Evolutionary conservation across 2,113 vertebrate genomes (phyloP).

Genomic region (Osmerus eperlanus): DNA sequence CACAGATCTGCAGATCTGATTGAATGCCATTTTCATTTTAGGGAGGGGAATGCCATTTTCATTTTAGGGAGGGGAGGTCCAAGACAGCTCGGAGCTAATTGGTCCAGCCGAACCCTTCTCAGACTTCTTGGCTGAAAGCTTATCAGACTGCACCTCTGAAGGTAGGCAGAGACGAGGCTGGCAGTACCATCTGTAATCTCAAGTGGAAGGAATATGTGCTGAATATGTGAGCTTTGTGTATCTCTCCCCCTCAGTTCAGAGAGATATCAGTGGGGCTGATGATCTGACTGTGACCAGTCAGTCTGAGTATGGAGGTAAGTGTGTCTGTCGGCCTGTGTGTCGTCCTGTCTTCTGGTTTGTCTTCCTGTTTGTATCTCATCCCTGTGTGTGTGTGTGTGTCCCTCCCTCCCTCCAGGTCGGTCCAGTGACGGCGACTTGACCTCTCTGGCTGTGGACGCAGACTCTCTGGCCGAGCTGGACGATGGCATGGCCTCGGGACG

Average conservation of each 20-base stretch:
- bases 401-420: slow-evolving; percentile 69
- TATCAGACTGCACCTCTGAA: slow-evolving; percentile 90
- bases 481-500: slow-evolving; percentile 98
- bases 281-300: slow-evolving; percentile 78
- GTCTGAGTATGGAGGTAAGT: slow-evolving; percentile 84
- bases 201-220: too few relatives aligned
- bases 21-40: slow-evolving; percentile 52
- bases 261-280: slow-evolving; percentile 78
- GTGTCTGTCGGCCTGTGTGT: background rate
- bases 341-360: too few relatives aligned
- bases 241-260: slow-evolving; percentile 72
- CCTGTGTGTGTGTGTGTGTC: slow-evolving; percentile 25
- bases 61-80: slow-evolving; percentile 89
- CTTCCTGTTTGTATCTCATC: background rate
- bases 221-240: background rate
- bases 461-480: slow-evolving; percentile 85
- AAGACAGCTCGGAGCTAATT: slow-evolving; percentile 93
- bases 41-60: slow-evolving; percentile 78
- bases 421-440: slow-evolving; percentile 89
- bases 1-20: slow-evolving; percentile 7
- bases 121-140: slow-evolving; percentile 80
- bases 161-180: slow-evolving; percentile 63
- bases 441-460: slow-evolving; percentile 83
- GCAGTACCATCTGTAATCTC: too few relatives aligned
- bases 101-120: slow-evolving; percentile 85